phyloP scores from a whole-genome alignment of 53 echinoderm and acorn worm species.

The Holothuria scabra region DNA sequence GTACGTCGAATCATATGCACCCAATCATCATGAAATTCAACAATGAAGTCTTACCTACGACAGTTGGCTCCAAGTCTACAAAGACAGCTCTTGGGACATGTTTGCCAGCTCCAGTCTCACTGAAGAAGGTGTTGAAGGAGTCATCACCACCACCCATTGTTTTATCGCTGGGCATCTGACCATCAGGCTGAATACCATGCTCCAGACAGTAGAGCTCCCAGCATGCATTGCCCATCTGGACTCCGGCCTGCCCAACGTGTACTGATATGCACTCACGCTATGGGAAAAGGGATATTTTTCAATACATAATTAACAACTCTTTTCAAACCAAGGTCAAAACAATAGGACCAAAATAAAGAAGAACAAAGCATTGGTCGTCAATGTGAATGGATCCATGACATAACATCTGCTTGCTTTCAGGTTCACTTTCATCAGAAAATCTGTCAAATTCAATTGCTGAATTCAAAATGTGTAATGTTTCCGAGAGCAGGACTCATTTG shows the following conservation, averaged over 20 bases:
- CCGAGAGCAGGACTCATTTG: too few species aligned
- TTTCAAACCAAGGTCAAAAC: too few species aligned
- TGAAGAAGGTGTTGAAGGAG: conserved; percentile 66
- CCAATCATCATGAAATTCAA: not conserved
- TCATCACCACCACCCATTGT: conserved; percentile 55
- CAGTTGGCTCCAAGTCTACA: conserved; percentile 81
- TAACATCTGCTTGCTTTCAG: too few species aligned
- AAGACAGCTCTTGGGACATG: conserved; percentile 68
- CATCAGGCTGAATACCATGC: conserved; percentile 62
- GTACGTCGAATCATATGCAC: not conserved
- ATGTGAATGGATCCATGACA: too few species aligned
- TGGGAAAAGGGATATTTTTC: too few species aligned
- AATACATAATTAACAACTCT: too few species aligned
- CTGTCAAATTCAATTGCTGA: too few species aligned
- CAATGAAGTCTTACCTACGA: conserved; percentile 60
- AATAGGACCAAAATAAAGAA: too few species aligned
- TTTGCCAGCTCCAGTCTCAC: conserved; percentile 66
- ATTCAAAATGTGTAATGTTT: too few species aligned
- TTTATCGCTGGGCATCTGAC: conserved; percentile 52
- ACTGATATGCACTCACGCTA: conserved; percentile 31
- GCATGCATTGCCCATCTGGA: conserved; percentile 60
- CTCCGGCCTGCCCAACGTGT: conserved; percentile 50
- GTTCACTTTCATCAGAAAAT: too few species aligned
- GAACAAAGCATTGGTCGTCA: too few species aligned
- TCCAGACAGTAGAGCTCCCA: conserved; percentile 48